These are phyloP conservation scores for Proterorhinus semilunaris DNA, from an alignment of 2,113 vertebrate species.

Conservation along the genomic window DNA sequence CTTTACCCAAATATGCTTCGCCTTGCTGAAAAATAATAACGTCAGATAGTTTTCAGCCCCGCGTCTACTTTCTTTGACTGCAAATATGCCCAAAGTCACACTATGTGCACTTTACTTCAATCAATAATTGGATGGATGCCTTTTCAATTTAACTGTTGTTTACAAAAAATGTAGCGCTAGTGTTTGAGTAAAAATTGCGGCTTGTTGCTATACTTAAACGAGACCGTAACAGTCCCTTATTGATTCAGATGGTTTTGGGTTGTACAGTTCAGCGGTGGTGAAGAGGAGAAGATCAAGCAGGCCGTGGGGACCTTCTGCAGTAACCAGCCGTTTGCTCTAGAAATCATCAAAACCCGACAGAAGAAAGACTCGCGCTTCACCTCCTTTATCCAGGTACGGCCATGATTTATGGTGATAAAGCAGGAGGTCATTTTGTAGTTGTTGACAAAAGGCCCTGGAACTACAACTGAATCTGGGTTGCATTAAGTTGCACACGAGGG, in stretches of 20 bases:
- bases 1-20: constrained; percentile 36
- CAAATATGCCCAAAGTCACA: not conserved
- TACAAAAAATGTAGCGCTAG: constrained; percentile 16
- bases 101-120: not conserved
- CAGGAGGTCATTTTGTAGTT: not conserved
- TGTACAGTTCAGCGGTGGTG: constrained; percentile 89
- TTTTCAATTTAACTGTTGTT: constrained; percentile 34
- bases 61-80: constrained; percentile 21
- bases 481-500: too few species aligned
- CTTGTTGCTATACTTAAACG: constrained; percentile 18
- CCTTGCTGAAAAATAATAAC: constrained; percentile 7
- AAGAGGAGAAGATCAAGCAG: constrained; percentile 92
- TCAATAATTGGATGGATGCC: constrained; percentile 13
- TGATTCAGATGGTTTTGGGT: constrained; percentile 30
- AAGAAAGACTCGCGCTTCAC: constrained; percentile 96
- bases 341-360: constrained; percentile 95
- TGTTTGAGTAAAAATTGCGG: constrained; percentile 23
- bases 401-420: not conserved
- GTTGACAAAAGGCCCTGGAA: too few species aligned
- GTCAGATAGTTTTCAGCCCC: constrained; percentile 17
- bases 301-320: constrained; percentile 96
- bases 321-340: constrained; percentile 95
- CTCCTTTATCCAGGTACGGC: constrained; percentile 87
- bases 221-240: constrained; percentile 39
- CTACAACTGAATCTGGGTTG: too few species aligned